These are phyloP conservation scores for Hydrochoerus hydrochaeris DNA, from an alignment of 2,113 vertebrate species.

Conservation along the genomic window DNA sequence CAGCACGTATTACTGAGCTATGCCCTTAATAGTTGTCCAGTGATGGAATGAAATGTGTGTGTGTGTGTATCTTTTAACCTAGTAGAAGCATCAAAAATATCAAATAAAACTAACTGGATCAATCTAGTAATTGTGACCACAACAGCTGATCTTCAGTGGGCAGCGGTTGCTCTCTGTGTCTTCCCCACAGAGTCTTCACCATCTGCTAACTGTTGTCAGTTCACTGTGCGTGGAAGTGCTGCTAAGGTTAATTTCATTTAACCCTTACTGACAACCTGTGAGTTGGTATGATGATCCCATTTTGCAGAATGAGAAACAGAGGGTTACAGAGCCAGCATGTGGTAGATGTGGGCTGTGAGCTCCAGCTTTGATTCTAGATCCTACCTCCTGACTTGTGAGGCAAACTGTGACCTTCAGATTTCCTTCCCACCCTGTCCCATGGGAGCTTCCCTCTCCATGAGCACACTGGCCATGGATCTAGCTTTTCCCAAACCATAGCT, in stretches of 20 bases:
- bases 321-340: neutral
- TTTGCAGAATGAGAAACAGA: neutral
- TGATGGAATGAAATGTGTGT: neutral
- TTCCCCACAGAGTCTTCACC: rapidly evolving
- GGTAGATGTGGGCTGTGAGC: neutral
- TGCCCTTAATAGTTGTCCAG: neutral
- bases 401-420: neutral
- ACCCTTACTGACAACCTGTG: neutral
- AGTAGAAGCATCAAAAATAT: neutral
- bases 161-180: neutral
- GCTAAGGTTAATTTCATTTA: neutral
- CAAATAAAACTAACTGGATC: neutral
- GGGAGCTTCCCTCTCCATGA: neutral
- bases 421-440: neutral
- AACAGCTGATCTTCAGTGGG: neutral
- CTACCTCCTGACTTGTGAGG: neutral
- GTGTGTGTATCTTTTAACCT: neutral
- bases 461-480: too few species aligned
- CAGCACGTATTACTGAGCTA: neutral
- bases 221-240: neutral
- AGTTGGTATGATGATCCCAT: neutral
- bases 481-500: neutral
- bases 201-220: neutral
- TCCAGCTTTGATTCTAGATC: neutral
- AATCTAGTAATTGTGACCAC: too few species aligned